These are phyloP conservation scores for Euplagia quadripunctaria DNA, from an alignment of 2,888 invertebrate genomes.

Conservation along the genomic window DNA sequence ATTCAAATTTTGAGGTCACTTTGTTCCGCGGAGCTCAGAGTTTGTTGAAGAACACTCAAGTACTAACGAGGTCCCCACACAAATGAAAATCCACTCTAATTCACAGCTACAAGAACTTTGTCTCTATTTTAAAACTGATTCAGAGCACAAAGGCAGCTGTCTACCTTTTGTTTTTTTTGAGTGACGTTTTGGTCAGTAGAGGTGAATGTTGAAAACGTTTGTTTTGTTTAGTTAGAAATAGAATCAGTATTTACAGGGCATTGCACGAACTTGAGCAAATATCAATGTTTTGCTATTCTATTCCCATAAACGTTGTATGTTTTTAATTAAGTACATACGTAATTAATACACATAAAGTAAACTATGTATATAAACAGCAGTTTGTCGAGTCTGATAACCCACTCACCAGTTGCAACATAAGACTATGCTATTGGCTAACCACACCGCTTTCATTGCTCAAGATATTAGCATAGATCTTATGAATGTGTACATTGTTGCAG, in stretches of 20 bases:
- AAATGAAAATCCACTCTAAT: slow-evolving; percentile 57
- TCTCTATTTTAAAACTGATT: slow-evolving; percentile 54
- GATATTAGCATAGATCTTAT: no score
- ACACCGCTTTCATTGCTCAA: no score
- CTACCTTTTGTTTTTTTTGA: slow-evolving; percentile 34
- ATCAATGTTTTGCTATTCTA: neutral
- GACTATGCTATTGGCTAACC: no score
- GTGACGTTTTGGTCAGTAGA: slow-evolving; percentile 20
- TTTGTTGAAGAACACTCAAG: slow-evolving; percentile 48
- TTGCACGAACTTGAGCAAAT: neutral
- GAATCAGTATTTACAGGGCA: neutral
- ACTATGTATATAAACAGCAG: no score
- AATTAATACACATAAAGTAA: no score
- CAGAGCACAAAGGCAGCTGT: slow-evolving; percentile 44
- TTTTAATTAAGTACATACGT: no score
- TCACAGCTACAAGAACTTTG: slow-evolving; percentile 47
- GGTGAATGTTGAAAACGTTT: neutral
- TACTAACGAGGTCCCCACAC: slow-evolving; percentile 59
- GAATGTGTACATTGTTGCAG: no score
- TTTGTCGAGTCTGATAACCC: no score
- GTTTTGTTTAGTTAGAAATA: neutral
- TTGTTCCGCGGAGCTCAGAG: slow-evolving; percentile 36
- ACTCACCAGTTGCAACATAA: no score
- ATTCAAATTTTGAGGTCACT: slow-evolving; percentile 56
- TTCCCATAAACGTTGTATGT: no score